phyloP scores from a whole-genome alignment of 2,797 vertebrate species.

The Phoeniculus purpureus region DNA sequence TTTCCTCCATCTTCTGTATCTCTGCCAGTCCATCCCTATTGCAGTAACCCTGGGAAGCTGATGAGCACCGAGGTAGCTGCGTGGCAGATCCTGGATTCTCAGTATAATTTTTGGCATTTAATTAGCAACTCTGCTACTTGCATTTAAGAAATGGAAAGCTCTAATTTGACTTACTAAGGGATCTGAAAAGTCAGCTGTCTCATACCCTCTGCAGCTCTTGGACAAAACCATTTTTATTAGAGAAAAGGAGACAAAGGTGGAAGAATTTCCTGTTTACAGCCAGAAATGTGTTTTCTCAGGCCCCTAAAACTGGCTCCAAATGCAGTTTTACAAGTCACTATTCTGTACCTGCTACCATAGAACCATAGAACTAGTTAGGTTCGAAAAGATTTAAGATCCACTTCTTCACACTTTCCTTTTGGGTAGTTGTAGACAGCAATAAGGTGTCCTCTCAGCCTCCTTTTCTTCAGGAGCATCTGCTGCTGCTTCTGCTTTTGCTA shows the following conservation, averaged over 20 bases:
- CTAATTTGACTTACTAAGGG: slow-evolving; percentile 1
- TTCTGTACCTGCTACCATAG: not conserved
- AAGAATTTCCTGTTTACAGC: not conserved
- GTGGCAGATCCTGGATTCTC: not conserved
- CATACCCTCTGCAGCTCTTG: not conserved
- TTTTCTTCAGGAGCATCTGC: too few species aligned
- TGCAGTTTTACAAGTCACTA: accelerated
- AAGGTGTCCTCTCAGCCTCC: too few species aligned
- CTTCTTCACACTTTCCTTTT: too few species aligned
- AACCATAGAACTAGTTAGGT: too few species aligned
- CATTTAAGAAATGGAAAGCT: not conserved
- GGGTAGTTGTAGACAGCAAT: too few species aligned
- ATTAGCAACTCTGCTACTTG: not conserved
- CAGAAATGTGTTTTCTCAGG: not conserved
- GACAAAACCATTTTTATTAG: not conserved
- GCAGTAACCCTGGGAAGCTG: not conserved
- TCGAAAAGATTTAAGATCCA: too few species aligned
- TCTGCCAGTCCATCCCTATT: not conserved
- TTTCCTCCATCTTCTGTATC: not conserved
- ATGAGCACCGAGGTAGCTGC: not conserved
- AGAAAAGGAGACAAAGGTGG: not conserved
- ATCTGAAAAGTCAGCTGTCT: not conserved
- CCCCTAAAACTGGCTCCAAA: not conserved
- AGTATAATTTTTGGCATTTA: not conserved
- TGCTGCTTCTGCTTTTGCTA: not conserved